These are phyloP conservation scores for Cliona cf. orientalis DNA, from an alignment of 37 sponge, comb jelly and placozoan species.

Conservation along the genomic window DNA sequence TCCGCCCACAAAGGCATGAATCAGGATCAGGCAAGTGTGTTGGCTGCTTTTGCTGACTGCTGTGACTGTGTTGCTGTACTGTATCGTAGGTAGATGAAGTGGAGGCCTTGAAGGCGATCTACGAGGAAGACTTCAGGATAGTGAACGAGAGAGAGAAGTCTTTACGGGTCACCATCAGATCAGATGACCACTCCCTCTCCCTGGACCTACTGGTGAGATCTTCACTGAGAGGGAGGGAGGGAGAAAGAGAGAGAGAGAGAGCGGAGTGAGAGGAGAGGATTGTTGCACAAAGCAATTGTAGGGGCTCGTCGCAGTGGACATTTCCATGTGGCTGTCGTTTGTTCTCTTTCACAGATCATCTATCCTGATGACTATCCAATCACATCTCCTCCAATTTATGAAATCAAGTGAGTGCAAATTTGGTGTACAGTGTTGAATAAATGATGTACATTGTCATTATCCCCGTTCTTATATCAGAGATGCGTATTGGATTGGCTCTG, in stretches of 20 bases:
- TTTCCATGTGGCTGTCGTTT: background rate
- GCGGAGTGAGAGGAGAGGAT: too few relatives aligned
- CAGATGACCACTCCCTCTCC: background rate
- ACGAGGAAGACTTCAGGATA: constrained; percentile 42
- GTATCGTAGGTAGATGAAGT: constrained; percentile 64
- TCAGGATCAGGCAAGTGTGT: too few relatives aligned
- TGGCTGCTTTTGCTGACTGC: too few relatives aligned
- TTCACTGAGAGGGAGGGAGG: background rate
- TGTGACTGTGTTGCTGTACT: too few relatives aligned
- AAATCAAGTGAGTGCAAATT: constrained; percentile 33
- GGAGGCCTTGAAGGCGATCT: constrained; percentile 62
- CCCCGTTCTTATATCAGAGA: background rate
- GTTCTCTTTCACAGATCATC: constrained; percentile 25
- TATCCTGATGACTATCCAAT: constrained; percentile 57
- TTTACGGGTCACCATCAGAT: constrained; percentile 6
- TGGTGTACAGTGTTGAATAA: background rate
- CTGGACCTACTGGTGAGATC: background rate
- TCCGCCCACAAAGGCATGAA: too few relatives aligned
- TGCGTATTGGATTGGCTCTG: constrained; percentile 10
- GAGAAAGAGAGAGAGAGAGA: too few relatives aligned
- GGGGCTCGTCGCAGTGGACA: background rate
- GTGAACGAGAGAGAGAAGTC: background rate
- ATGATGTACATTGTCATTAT: background rate
- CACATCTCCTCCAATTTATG: constrained; percentile 42
- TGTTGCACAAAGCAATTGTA: too few relatives aligned